Conservation (phyloP, 2,113 vertebrate species). For the Anthoscopus minutus region DNA sequence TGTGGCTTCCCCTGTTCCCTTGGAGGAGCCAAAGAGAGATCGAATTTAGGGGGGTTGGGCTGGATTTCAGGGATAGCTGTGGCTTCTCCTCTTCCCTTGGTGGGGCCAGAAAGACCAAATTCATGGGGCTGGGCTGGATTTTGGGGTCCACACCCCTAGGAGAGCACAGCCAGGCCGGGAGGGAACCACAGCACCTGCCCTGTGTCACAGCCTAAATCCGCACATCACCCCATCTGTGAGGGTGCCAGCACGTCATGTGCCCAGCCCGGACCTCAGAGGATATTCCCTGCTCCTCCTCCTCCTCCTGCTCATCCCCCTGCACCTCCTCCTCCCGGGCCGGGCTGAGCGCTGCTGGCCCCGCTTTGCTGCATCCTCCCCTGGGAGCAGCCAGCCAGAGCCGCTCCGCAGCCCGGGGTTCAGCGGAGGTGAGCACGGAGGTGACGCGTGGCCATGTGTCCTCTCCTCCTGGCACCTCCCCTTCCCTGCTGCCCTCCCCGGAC, state of each 20-base stretch:
- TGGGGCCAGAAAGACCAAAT: background rate
- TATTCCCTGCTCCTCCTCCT: background rate
- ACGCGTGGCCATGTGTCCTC: background rate
- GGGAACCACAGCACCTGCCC: background rate
- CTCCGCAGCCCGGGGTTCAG: background rate
- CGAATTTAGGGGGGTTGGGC: background rate
- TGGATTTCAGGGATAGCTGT: background rate
- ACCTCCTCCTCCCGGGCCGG: background rate
- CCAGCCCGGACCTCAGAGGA: background rate
- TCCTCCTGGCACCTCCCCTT: background rate
- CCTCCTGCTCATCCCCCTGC: background rate
- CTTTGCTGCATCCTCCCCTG: background rate
- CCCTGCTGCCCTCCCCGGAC: background rate
- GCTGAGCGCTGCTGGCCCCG: background rate
- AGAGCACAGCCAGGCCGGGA: background rate
- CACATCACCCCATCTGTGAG: background rate
- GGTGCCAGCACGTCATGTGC: background rate
- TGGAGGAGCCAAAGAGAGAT: background rate
- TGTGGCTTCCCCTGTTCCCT: background rate
- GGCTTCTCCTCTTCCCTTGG: background rate
- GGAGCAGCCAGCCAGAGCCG: background rate
- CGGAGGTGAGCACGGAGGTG: background rate
- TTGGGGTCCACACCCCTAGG: fast-evolving
- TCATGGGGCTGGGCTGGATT: background rate
- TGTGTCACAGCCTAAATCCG: background rate